Percentiles rank a stretch among this genome's conserved stretches.
Evolutionary conservation across 2,888 invertebrate genomes (phyloP).

Genomic region (Microctonus hyperodae): DNA sequence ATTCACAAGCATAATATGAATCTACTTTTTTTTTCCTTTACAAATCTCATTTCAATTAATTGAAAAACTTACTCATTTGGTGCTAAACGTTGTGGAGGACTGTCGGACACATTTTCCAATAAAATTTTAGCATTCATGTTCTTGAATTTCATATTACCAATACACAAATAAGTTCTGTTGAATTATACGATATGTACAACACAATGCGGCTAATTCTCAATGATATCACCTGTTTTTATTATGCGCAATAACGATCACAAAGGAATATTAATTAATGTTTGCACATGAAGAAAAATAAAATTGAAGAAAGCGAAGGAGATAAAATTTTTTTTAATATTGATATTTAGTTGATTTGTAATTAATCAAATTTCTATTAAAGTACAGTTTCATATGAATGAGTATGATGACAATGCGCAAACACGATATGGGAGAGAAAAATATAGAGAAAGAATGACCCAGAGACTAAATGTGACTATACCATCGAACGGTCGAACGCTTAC

Average conservation of each 20-base stretch:
- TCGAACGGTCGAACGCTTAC: slow-evolving; percentile 50
- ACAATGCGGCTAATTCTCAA: background rate
- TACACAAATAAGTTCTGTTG: background rate
- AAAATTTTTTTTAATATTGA: background rate
- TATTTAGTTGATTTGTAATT: background rate
- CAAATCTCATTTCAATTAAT: background rate
- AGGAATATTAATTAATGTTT: background rate
- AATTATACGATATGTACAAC: background rate
- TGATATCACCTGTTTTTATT: background rate
- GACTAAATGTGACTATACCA: slow-evolving; percentile 30
- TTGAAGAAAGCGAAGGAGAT: background rate
- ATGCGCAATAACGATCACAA: background rate
- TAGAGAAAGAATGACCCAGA: background rate
- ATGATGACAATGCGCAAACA: background rate
- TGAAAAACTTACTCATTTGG: slow-evolving; percentile 53
- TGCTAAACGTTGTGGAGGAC: slow-evolving; percentile 41
- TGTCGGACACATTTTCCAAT: slow-evolving; percentile 41
- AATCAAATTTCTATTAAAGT: background rate
- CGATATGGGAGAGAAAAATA: background rate
- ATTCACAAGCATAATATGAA: background rate
- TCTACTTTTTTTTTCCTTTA: background rate
- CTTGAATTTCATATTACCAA: slow-evolving; percentile 48
- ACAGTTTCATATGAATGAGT: background rate
- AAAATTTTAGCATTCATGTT: slow-evolving; percentile 42
- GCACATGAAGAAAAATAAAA: background rate